These are phyloP conservation scores for Spondyliosoma cantharus DNA, from an alignment of 2,797 vertebrate species.

Conservation along the genomic window DNA sequence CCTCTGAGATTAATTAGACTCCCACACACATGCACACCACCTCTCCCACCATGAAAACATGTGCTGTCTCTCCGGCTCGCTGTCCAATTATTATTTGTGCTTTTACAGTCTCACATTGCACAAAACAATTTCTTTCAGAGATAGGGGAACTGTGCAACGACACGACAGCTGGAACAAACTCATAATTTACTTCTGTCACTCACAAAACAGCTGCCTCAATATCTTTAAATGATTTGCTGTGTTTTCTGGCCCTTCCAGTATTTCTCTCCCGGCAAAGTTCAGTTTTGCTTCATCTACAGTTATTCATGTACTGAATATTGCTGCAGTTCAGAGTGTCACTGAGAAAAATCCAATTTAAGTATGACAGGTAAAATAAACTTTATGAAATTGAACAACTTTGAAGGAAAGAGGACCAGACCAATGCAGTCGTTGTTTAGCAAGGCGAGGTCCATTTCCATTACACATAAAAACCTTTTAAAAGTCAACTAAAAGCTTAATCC, in stretches of 20 bases:
- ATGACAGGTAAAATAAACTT: background rate
- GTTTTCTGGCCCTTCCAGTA: slow-evolving; percentile 6
- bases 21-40: background rate
- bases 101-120: slow-evolving; percentile 19
- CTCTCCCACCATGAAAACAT: background rate
- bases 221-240: slow-evolving; percentile 23
- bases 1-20: slow-evolving; percentile 10
- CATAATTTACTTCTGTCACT: slow-evolving; percentile 55
- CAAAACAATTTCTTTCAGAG: slow-evolving; percentile 42
- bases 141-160: background rate
- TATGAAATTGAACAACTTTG: slow-evolving; percentile 14
- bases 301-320: slow-evolving; percentile 18
- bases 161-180: background rate
- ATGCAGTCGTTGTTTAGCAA: background rate
- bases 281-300: background rate
- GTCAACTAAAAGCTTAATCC: background rate
- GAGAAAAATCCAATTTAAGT: slow-evolving; percentile 19
- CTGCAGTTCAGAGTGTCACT: slow-evolving; percentile 21
- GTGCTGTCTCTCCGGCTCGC: background rate
- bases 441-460: background rate
- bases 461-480: background rate
- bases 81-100: slow-evolving; percentile 26
- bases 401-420: background rate
- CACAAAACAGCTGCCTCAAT: slow-evolving; percentile 16
- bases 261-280: slow-evolving; percentile 11